Evolutionary conservation across 1,140 invertebrate genomes (phyloP), one percentile per base, ranked within the genome.

Genomic region (Nixonia krombeini): DNA sequence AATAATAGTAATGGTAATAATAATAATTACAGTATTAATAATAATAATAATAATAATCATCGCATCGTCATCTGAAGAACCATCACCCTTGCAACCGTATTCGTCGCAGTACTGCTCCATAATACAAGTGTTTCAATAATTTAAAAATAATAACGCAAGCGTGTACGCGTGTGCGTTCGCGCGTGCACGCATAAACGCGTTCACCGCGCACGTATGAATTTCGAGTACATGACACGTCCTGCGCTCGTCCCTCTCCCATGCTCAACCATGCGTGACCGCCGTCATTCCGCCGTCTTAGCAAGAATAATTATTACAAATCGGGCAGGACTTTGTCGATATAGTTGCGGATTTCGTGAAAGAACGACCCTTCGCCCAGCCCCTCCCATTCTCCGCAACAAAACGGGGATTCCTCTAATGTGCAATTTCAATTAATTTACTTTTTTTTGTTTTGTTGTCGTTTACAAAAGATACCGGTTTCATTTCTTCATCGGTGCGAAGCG

Each of bases 21-120:
- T n/a, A n/a, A n/a, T n/a, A n/a, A n/a, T n/a, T n/a, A n/a, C n/a
- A n/a, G n/a, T n/a, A n/a, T n/a, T 33, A 10, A 33, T 33, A 33
- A 33, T 72, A 73, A 72, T 75, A 76, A 74, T 74, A 75, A 55
- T 31, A 73, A 70, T 55, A 59, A 75, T 72, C 73, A 79, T 62
- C 56, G 23, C 65, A 65, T 62, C 68, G 23, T 61, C 42, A 50
- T 59, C 25, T 52, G 23, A 58, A 70, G 42, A 65, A 55, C 38
- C 50, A 55, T 33, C 50, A 47, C 17, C 33, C 37, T 66, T 46
- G 56, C 46, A 57, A 65, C 41, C 37, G 25, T 47, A 45, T 59
- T 64, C 52, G 50, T 62, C 49, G 59, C 55, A 58, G 49, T 63
- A 55, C 17, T 13, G 31, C 35, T 68, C 46, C 38, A 56, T 47